Percentiles rank a stretch among this genome's conserved stretches.
phyloP scores from a whole-genome alignment of 2,888 invertebrate species.

The Agrypnus murinus region DNA sequence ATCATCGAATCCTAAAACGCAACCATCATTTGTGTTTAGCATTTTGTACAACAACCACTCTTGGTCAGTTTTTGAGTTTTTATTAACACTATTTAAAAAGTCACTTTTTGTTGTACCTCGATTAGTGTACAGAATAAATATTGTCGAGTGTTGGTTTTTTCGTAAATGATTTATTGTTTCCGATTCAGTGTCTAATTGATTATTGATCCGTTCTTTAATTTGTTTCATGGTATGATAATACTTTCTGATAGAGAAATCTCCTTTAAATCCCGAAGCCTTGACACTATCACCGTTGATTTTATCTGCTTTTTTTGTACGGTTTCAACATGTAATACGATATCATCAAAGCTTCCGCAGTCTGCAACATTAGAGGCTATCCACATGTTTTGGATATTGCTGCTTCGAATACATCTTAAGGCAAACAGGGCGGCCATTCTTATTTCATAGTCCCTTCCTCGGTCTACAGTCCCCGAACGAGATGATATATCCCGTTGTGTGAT shows the following conservation, averaged over 20 bases:
- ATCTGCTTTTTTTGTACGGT: no score
- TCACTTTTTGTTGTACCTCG: constrained; percentile 3
- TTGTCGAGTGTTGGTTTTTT: not conserved
- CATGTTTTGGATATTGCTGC: no score
- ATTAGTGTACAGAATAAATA: constrained; percentile 23
- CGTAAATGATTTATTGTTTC: not conserved
- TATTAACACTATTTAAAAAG: not conserved
- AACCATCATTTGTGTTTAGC: no score
- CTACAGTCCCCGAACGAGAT: no score
- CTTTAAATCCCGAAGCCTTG: constrained; percentile 10
- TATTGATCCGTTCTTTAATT: not conserved
- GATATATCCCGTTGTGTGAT: no score
- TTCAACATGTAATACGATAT: no score
- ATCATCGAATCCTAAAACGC: not conserved
- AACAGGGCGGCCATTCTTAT: no score
- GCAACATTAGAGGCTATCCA: no score
- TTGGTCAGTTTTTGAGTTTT: not conserved
- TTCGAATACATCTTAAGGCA: no score
- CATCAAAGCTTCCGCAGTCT: no score
- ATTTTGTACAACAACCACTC: no score
- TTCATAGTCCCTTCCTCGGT: no score
- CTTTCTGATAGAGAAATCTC: constrained; percentile 11
- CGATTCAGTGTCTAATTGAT: not conserved
- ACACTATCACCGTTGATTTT: not conserved
- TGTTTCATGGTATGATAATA: constrained; percentile 6